Conservation (phyloP, 2,113 vertebrate species). For the rabbit (Oryctolagus cuniculus) region mOryCun1.1 NC_091449.1:2800501-2801000, state of each 20-base stretch:
- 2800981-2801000: not conserved
- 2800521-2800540: not conserved
- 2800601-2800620: not conserved
- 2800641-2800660: not conserved
- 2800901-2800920: not conserved
- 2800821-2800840: not conserved
- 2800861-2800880: not conserved
- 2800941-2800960: not conserved
- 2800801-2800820: not conserved
- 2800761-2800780: not conserved
- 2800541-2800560: not conserved
- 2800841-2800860: not conserved
- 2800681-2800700: not conserved
- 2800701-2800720: not conserved
- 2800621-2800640: not conserved
- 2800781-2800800: not conserved
- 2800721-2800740: not conserved
- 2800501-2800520: not conserved
- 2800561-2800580: not conserved
- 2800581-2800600: not conserved
- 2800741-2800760: not conserved
- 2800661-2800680: not conserved
- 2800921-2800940: not conserved
- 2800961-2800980: not conserved
- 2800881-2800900: not conserved